Base-by-base conservation (phyloP, 37 sponge, comb jelly and placozoan species). In the Axinella damicornis region DNA sequence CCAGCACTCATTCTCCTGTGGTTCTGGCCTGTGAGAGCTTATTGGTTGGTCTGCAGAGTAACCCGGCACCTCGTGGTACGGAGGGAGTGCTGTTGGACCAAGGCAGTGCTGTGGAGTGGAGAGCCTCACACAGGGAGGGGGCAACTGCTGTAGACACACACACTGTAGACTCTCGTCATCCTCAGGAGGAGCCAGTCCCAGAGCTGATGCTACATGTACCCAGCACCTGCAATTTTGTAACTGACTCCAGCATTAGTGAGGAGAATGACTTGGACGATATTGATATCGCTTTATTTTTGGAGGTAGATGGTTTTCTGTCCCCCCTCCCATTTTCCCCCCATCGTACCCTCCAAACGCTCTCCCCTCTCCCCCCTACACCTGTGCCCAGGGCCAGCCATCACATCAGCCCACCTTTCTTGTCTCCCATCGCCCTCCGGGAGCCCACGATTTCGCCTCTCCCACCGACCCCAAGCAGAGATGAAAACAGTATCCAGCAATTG, bases 311-410 rank as follows among this genome's bases (percentile, higher is more conserved):
- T 11, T 12, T 18, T 2, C 63, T 77, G 2, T 62, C 61, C 6
- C 24, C 46, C 11, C 31, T 46, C 53, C 52, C 53, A 17, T 20
- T 39, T 11, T 35, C 70, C 13, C 39, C 39, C 11, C 53, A 39
- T 40, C 53, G 13, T 36, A 22, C 53, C 18, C 39, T 65, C 1
- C 52, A 57, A 20, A 37, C 66, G 0, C 68, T 85, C 56, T 85
- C 86, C 24, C 86, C 86, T 25, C 78, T 85, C 18, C 86, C 86
- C 27, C 86, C 68, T 5, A 77, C 86, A 24, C 86, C 86, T 75
- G 24, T 35, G 1, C 16, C 33, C 0, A 18, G 20, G 9, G 46
- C 6, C 58, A 5, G 17, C 5, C 16, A 18, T 24, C 39, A 40
- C 13, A 55, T 41, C 2, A 9, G 73, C 19, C 22, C 69, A 32